Percentiles rank a stretch among this genome's conserved stretches.
phyloP scores from a whole-genome alignment of 2,888 invertebrate genomes.

The Phortica magna region DNA sequence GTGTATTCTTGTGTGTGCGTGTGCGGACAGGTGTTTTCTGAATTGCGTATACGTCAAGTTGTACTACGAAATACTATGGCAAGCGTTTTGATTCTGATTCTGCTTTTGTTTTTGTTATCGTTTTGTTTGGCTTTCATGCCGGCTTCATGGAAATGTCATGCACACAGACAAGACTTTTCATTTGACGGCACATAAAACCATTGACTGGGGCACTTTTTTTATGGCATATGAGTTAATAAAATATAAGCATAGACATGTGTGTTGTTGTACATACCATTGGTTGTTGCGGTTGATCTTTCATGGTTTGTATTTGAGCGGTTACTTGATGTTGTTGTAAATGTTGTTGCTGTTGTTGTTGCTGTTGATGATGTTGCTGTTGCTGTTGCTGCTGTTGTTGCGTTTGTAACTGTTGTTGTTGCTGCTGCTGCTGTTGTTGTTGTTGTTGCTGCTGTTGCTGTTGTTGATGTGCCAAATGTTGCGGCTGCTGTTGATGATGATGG shows the following conservation, averaged over 20 bases:
- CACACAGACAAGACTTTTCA: not conserved
- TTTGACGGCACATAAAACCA: conserved; percentile 10
- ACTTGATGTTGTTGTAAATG: conserved; percentile 76
- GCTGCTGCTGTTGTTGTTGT: conserved; percentile 61
- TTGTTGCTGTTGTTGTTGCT: conserved; percentile 64
- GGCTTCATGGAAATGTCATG: not conserved
- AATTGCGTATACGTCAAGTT: not conserved
- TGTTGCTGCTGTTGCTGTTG: conserved; percentile 60
- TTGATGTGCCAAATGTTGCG: conserved; percentile 51
- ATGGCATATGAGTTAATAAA: not conserved
- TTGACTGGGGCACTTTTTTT: not conserved
- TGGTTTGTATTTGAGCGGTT: conserved; percentile 78
- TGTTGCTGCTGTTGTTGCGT: conserved; percentile 59
- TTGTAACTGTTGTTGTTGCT: conserved; percentile 59
- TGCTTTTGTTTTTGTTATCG: conserved; percentile 22
- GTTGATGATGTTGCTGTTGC: conserved; percentile 56
- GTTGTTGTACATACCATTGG: conserved; percentile 76
- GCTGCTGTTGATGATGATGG: conserved; percentile 58
- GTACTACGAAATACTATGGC: not conserved
- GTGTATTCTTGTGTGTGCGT: conserved; percentile 42
- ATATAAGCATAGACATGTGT: not conserved
- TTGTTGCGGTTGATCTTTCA: conserved; percentile 79
- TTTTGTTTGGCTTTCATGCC: conserved; percentile 20
- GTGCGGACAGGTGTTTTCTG: not conserved
- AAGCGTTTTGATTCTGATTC: conserved; percentile 25